These are phyloP conservation scores for Morone saxatilis DNA, from an alignment of 2,113 vertebrate genomes.

Conservation along the genomic window DNA sequence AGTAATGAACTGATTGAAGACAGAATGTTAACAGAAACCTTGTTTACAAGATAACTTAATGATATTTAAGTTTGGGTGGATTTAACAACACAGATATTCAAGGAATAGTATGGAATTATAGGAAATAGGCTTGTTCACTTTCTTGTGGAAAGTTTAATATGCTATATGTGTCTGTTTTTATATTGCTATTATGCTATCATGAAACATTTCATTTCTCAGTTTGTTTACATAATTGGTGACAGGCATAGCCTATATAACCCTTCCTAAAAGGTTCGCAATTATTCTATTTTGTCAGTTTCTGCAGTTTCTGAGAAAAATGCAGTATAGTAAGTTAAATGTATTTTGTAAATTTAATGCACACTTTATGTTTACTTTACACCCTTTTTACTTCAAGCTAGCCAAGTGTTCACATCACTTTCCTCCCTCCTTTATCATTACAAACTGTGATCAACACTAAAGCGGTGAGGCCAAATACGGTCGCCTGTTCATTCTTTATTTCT, in stretches of 20 bases:
- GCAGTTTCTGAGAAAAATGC: background rate
- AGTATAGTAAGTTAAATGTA: background rate
- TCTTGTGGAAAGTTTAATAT: background rate
- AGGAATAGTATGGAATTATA: background rate
- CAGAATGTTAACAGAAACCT: background rate
- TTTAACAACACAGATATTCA: background rate
- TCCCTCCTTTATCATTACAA: slow-evolving; percentile 23
- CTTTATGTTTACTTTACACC: background rate
- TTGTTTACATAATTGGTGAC: background rate
- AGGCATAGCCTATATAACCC: no score
- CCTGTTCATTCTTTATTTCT: slow-evolving; percentile 67
- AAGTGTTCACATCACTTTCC: background rate
- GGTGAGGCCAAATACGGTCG: slow-evolving; percentile 26
- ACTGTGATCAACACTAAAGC: slow-evolving; percentile 49
- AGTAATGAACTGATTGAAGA: background rate
- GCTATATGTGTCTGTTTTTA: no score
- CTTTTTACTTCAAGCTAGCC: background rate
- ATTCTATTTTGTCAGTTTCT: background rate
- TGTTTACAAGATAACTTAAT: background rate
- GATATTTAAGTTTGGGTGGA: background rate
- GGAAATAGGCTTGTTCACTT: background rate
- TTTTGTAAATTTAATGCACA: background rate
- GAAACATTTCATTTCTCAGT: background rate
- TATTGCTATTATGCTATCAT: no score
- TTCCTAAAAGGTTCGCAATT: background rate